phyloP scores from a whole-genome alignment of 2,113 vertebrate genomes.

The Crocuta crocuta region DNA sequence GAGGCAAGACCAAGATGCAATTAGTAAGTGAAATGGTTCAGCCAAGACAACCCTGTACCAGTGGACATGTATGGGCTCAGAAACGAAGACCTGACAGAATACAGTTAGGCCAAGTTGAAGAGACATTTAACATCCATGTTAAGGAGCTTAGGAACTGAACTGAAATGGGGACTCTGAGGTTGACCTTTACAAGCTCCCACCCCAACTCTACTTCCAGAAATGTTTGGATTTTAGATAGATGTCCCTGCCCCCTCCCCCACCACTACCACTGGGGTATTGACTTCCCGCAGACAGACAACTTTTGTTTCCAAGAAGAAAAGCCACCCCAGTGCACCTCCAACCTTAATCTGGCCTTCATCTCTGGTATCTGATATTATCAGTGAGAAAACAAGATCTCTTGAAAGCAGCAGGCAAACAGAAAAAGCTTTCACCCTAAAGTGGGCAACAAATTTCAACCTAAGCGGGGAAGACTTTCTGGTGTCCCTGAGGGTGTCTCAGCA shows the following conservation, averaged over 20 bases:
- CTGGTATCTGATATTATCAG: not conserved
- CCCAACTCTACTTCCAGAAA: not conserved
- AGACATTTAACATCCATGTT: not conserved
- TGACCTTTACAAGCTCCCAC: not conserved
- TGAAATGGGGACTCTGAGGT: not conserved
- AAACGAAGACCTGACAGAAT: not conserved
- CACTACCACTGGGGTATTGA: not conserved
- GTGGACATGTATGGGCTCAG: not conserved
- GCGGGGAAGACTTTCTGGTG: not conserved
- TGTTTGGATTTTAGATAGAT: not conserved
- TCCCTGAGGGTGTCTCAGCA: not conserved
- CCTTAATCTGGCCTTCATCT: not conserved
- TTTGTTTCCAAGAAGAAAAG: not conserved
- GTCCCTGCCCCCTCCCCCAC: not conserved
- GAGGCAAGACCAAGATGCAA: not conserved
- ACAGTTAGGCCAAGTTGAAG: not conserved
- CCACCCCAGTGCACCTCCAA: not conserved
- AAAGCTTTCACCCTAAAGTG: not conserved
- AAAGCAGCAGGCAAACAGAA: not conserved
- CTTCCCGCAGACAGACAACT: not conserved
- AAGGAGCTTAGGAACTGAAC: not conserved
- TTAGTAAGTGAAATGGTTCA: not conserved
- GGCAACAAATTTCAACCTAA: not conserved
- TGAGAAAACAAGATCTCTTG: not conserved
- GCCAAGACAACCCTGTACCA: not conserved